These are phyloP conservation scores for Sphenodon punctatus DNA, from an alignment of 2,797 vertebrate species.

Conservation along the genomic window DNA sequence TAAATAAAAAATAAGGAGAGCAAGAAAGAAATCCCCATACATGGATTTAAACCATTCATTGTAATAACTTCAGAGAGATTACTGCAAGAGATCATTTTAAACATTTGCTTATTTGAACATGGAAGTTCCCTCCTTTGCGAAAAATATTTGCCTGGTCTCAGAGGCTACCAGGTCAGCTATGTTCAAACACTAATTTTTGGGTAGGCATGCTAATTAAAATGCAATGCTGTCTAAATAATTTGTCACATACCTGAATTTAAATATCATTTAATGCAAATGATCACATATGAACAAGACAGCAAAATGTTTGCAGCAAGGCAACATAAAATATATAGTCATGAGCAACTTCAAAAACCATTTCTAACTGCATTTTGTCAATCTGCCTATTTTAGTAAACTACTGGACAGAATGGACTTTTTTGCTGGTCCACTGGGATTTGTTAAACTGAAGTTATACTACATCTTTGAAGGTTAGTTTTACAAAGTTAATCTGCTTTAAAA, in stretches of 20 bases:
- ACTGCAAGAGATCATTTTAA: neutral
- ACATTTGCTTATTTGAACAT: neutral
- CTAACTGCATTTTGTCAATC: too few species aligned
- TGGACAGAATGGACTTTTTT: too few species aligned
- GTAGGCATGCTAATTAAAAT: neutral
- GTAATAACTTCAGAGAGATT: too few species aligned
- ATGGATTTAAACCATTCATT: too few species aligned
- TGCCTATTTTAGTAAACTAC: too few species aligned
- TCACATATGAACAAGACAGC: neutral
- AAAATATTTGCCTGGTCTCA: neutral
- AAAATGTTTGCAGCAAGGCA: neutral
- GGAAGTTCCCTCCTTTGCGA: neutral
- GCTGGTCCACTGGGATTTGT: too few species aligned
- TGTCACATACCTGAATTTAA: neutral
- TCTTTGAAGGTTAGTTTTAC: neutral
- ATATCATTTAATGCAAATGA: neutral
- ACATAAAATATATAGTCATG: neutral
- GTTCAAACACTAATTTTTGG: neutral
- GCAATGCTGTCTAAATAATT: neutral
- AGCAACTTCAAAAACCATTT: neutral
- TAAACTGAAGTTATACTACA: too few species aligned
- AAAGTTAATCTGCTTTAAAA: neutral
- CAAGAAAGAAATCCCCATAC: too few species aligned
- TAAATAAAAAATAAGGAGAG: too few species aligned
- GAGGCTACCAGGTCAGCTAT: neutral